Evolutionary conservation across 2,888 invertebrate species (phyloP).

Genomic region (Perithous albicinctus): DNA sequence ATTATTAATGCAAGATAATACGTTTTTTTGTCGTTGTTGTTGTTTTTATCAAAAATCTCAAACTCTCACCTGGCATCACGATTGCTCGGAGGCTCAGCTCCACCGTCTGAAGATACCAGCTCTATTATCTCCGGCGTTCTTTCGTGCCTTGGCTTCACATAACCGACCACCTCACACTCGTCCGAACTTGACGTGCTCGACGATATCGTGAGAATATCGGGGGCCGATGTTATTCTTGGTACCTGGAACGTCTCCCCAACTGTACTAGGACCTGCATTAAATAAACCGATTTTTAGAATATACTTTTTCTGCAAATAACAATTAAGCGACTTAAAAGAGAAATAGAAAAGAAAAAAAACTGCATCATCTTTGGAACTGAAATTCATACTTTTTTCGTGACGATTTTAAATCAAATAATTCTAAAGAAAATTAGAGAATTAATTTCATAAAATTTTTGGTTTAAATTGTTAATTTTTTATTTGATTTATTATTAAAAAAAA

Average conservation of each 20-base stretch:
- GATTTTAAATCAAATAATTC: too few species aligned
- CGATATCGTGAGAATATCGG: conserved; percentile 78
- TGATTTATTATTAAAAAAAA: too few species aligned
- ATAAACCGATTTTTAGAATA: too few species aligned
- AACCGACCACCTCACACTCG: conserved; percentile 88
- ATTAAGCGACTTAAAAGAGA: too few species aligned
- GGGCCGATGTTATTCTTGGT: conserved; percentile 64
- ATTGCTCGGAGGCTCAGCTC: conserved; percentile 79
- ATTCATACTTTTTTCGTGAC: too few species aligned
- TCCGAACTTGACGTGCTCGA: conserved; percentile 85
- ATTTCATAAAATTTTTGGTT: too few species aligned
- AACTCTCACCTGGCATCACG: conserved; percentile 26
- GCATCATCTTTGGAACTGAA: too few species aligned
- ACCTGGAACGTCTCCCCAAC: conserved; percentile 74
- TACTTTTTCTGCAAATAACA: background rate
- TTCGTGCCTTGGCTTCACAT: conserved; percentile 89
- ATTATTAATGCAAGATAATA: too few species aligned
- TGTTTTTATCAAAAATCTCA: background rate
- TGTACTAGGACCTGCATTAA: conserved; percentile 77
- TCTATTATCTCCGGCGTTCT: conserved; percentile 89
- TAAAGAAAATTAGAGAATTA: too few species aligned
- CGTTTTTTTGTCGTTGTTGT: too few species aligned
- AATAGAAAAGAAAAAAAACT: background rate
- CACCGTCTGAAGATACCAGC: conserved; percentile 87
- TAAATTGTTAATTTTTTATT: too few species aligned